Evolutionary conservation across 1,140 invertebrate species (phyloP), one percentile per base, ranked within the genome.

Genomic region (Acyrthosiphon pisum): DNA sequence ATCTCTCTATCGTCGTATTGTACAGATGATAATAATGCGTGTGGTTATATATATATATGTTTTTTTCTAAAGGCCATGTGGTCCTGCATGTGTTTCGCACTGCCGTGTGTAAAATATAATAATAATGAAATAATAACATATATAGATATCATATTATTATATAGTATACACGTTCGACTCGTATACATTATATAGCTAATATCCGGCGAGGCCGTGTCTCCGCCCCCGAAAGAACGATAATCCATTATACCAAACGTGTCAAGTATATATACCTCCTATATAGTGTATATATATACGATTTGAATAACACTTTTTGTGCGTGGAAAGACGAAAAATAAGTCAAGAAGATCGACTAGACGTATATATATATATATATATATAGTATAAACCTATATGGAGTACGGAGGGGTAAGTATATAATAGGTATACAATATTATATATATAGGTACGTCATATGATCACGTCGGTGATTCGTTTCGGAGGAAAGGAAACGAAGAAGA

Each of bases 71-170:
- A 53, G 26, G 53, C 23, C 50, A 68, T 68, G 53, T 90, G 37
- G 87, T 50, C n/a, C 87, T 76, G 35, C n/a, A 56, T 89, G 48
- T 35, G 86, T 89, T 89, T 89, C n/a, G 50, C 87, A 50, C 48
- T 37, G n/a, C n/a, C 60, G 60, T 76, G 60, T 76, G 60, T 76
- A 76, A 76, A 76, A 76, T 76, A 76, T 76, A 76, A 76, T 76
- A 76, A 76, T 76, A 76, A 76, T 35, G 60, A 76, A 76, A 76
- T 76, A n/a, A 87, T 87, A 86, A 46, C 37, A 41, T 9, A 86
- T 23, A 84, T 44, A 20, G 22, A 41, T 84, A 26, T 41, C n/a
- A 50, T 50, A 87, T 87, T n/a, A n/a, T n/a, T 87, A 37, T 53
- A 56, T 56, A 50, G n/a, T 50, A 44, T 46, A 88, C 6, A 50